Evolutionary conservation across 1,140 invertebrate genomes (phyloP).

Genomic region (Platyscapa corneri): DNA sequence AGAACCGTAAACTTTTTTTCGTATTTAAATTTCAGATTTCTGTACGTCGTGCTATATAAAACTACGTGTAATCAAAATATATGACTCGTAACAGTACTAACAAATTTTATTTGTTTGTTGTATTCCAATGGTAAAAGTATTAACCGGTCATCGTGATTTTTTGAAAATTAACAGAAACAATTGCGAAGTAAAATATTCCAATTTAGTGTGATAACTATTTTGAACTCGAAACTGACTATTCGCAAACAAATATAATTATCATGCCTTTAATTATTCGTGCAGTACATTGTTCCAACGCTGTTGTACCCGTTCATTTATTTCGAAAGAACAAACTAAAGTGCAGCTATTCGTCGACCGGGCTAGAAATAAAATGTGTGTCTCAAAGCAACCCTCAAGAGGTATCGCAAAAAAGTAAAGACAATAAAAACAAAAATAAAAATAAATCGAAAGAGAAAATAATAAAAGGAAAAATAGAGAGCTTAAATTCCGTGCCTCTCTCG

Average conservation of each 20-base stretch:
- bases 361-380: not conserved
- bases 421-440: not conserved
- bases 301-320: not conserved
- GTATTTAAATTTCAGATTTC: too few relatives aligned
- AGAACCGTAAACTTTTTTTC: too few relatives aligned
- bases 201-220: too few relatives aligned
- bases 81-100: too few relatives aligned
- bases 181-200: not conserved
- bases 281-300: not conserved
- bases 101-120: too few relatives aligned
- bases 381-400: not conserved
- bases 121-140: too few relatives aligned
- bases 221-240: too few relatives aligned
- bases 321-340: not conserved
- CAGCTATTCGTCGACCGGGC: not conserved
- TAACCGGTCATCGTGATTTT: not conserved
- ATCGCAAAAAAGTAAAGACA: not conserved
- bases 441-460: not conserved
- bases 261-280: not conserved
- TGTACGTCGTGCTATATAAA: too few relatives aligned
- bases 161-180: not conserved
- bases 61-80: too few relatives aligned
- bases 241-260: not conserved
- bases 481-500: not conserved
- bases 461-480: constrained; percentile 21